Conservation (phyloP, 1,140 invertebrate genomes). For the Zaprionus camerounensis region DNA sequence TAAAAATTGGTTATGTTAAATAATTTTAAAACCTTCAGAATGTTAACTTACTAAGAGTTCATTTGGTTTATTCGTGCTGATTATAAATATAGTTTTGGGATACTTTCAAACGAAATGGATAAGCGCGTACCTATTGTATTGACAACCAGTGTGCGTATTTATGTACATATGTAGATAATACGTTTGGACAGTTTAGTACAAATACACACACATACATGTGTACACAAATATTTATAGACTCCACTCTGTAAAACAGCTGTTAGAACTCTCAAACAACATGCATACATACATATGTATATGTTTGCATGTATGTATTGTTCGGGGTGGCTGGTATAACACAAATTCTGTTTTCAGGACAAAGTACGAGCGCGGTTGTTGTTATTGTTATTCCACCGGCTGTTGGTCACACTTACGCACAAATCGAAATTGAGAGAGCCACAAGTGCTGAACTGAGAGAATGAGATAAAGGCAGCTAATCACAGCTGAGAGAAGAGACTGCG, state of each 20-base stretch:
- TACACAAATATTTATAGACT: constrained; percentile 17
- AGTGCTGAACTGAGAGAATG: constrained; percentile 11
- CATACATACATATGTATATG: too few relatives aligned
- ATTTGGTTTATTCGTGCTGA: too few relatives aligned
- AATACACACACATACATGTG: background rate
- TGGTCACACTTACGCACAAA: constrained; percentile 39
- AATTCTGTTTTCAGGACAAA: constrained; percentile 60
- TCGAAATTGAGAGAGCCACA: constrained; percentile 38
- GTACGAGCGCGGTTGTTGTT: constrained; percentile 57
- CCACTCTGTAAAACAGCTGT: constrained; percentile 53
- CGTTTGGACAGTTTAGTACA: background rate
- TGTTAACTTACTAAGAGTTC: too few relatives aligned
- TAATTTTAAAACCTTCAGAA: too few relatives aligned
- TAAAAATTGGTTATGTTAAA: too few relatives aligned
- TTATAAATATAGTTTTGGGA: too few relatives aligned
- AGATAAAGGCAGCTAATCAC: constrained; percentile 36
- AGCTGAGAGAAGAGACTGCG: constrained; percentile 31
- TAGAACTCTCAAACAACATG: too few relatives aligned
- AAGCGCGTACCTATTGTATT: too few relatives aligned
- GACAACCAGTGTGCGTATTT: too few relatives aligned
- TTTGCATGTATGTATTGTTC: background rate
- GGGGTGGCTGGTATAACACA: constrained; percentile 27
- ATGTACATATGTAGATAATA: background rate
- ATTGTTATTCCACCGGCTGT: constrained; percentile 23
- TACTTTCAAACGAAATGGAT: too few relatives aligned